Conservation (phyloP, 2,113 vertebrate species). For the Callopanchax toddi region DNA sequence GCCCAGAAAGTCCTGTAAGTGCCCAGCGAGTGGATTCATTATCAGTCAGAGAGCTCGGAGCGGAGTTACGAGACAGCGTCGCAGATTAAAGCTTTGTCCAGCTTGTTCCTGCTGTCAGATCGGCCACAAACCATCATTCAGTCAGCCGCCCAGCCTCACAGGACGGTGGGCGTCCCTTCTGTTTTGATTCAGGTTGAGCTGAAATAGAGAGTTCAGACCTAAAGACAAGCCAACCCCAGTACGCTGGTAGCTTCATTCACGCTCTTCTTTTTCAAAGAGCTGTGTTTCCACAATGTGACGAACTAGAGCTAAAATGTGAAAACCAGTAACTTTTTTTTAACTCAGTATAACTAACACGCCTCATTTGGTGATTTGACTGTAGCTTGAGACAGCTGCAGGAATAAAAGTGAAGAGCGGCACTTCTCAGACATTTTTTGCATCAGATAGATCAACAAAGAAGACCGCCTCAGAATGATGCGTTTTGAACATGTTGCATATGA, state of each 20-base stretch:
- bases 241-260: background rate
- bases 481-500: too few species aligned
- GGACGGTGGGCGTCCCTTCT: conserved; percentile 13
- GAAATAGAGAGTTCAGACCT: background rate
- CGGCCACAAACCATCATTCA: conserved; percentile 37
- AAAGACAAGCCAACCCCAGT: background rate
- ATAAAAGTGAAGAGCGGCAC: too few species aligned
- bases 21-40: conserved; percentile 40
- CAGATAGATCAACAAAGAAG: too few species aligned
- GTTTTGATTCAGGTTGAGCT: conserved; percentile 7
- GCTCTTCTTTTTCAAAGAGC: conserved; percentile 1
- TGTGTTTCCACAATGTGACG: conserved; percentile 11
- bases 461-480: too few species aligned
- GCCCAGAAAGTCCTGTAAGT: conserved; percentile 26
- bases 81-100: conserved; percentile 48
- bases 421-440: too few species aligned
- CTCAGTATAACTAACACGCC: too few species aligned
- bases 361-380: too few species aligned
- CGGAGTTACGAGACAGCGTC: conserved; percentile 44
- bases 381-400: too few species aligned
- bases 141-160: conserved; percentile 21
- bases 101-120: conserved; percentile 33
- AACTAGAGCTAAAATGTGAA: background rate
- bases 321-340: too few species aligned
- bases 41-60: conserved; percentile 37